Conservation (phyloP, 2,888 invertebrate species). For the Callimorpha dominula region DNA sequence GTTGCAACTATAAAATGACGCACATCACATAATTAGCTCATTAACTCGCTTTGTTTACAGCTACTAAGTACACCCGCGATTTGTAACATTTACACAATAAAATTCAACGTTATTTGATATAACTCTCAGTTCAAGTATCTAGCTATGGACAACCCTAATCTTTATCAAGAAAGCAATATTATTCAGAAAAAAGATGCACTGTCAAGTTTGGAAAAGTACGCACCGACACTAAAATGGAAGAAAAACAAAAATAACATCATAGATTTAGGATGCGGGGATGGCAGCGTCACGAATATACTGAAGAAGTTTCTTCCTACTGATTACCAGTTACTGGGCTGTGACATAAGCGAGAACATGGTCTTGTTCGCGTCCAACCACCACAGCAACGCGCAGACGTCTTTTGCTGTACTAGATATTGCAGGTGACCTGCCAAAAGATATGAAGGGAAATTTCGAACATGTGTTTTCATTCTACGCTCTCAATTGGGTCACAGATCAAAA, state of each 20-base stretch:
- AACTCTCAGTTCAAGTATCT: background rate
- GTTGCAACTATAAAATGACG: background rate
- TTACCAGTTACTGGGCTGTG: slow-evolving; percentile 87
- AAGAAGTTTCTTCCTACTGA: slow-evolving; percentile 86
- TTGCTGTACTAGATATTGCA: slow-evolving; percentile 87
- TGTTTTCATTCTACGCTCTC: slow-evolving; percentile 91
- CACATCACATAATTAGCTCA: background rate
- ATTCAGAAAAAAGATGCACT: slow-evolving; percentile 87
- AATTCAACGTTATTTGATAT: background rate
- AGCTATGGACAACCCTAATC: slow-evolving; percentile 65
- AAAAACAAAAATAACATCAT: slow-evolving; percentile 75
- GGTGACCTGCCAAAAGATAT: slow-evolving; percentile 78
- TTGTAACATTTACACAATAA: background rate
- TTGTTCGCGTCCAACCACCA: slow-evolving; percentile 86
- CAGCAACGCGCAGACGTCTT: slow-evolving; percentile 73
- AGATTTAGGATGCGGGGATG: slow-evolving; percentile 92
- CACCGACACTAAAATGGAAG: slow-evolving; percentile 85
- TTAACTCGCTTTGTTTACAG: background rate
- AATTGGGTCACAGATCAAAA: slow-evolving; percentile 92
- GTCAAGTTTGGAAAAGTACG: slow-evolving; percentile 87
- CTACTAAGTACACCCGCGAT: background rate
- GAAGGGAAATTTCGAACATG: slow-evolving; percentile 87
- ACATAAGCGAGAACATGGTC: slow-evolving; percentile 90
- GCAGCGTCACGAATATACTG: slow-evolving; percentile 88
- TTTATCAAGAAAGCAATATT: slow-evolving; percentile 89